phyloP scores from a whole-genome alignment of 2,797 vertebrate species.

The Poeciliopsis gracilis region DNA sequence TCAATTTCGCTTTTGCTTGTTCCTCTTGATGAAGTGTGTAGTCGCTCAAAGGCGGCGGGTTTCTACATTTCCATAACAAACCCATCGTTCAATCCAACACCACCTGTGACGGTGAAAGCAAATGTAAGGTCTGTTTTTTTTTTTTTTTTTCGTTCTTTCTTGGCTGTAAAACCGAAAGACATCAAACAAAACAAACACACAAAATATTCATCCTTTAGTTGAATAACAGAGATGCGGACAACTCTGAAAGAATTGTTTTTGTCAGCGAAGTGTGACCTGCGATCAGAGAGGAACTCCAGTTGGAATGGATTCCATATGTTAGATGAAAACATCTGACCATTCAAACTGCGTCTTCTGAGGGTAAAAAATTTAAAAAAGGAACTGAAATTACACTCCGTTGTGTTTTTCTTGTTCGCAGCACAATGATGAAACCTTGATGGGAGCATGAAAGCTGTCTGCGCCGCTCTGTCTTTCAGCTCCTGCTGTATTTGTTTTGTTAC shows the following conservation, averaged over 20 bases:
- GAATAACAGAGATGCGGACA: not conserved
- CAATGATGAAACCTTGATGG: slow-evolving; percentile 31
- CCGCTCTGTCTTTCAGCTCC: slow-evolving; percentile 48
- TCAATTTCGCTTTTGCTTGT: not conserved
- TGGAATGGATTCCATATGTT: not conserved
- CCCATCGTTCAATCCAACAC: not conserved
- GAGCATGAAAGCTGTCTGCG: slow-evolving; percentile 46
- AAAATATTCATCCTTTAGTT: not conserved
- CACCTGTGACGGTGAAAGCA: not conserved
- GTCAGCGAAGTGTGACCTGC: not conserved
- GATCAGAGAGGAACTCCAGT: not conserved
- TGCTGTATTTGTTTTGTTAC: slow-evolving; percentile 73
- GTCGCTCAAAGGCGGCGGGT: not conserved
- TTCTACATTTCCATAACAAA: slow-evolving; percentile 3
- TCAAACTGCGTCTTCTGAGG: not conserved
- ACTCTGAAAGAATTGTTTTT: not conserved
- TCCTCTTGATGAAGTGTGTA: not conserved
- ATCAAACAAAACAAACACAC: not conserved
- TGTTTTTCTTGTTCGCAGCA: slow-evolving; percentile 1
- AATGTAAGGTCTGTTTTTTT: not conserved
- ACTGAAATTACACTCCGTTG: slow-evolving; percentile 27
- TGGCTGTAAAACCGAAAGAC: not conserved
- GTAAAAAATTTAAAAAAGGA: slow-evolving; percentile 2
- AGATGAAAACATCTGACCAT: not conserved
- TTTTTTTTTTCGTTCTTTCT: not conserved